Evolutionary conservation across 1,140 invertebrate species (phyloP).

Genomic region (Campoletis sonorensis): DNA sequence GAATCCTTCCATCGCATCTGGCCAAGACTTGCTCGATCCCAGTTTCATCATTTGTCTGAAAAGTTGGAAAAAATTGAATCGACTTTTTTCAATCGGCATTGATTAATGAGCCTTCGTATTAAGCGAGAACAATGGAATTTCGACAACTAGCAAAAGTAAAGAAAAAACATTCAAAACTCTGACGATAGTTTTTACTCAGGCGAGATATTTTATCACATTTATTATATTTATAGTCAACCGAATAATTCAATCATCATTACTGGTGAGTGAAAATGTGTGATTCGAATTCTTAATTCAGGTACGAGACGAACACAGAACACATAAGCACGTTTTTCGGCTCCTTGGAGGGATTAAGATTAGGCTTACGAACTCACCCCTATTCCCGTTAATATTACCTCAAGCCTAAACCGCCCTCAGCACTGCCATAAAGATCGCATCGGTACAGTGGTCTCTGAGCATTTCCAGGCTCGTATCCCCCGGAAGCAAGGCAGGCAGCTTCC

Average conservation of each 20-base stretch:
- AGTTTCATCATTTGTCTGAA: conserved; percentile 74
- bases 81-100: background rate
- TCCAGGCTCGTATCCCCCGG: conserved; percentile 84
- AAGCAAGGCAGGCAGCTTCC: conserved; percentile 85
- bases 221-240: too few species aligned
- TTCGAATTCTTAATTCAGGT: background rate
- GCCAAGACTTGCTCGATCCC: conserved; percentile 76
- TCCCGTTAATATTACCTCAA: conserved; percentile 22
- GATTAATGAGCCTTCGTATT: background rate
- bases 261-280: too few species aligned
- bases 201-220: too few species aligned
- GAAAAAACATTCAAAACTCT: too few species aligned
- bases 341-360: conserved; percentile 29
- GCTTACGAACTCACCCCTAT: background rate
- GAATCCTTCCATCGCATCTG: conserved; percentile 72
- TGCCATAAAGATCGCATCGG: conserved; percentile 89
- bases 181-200: too few species aligned
- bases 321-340: conserved; percentile 2
- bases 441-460: conserved; percentile 83
- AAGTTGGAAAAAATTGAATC: too few species aligned
- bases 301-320: background rate
- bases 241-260: too few species aligned
- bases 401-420: conserved; percentile 81
- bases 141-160: too few species aligned
- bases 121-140: too few species aligned